These are phyloP conservation scores for Cremastinae sp. DNA, from an alignment of 2,888 invertebrate genomes.

Conservation along the genomic window DNA sequence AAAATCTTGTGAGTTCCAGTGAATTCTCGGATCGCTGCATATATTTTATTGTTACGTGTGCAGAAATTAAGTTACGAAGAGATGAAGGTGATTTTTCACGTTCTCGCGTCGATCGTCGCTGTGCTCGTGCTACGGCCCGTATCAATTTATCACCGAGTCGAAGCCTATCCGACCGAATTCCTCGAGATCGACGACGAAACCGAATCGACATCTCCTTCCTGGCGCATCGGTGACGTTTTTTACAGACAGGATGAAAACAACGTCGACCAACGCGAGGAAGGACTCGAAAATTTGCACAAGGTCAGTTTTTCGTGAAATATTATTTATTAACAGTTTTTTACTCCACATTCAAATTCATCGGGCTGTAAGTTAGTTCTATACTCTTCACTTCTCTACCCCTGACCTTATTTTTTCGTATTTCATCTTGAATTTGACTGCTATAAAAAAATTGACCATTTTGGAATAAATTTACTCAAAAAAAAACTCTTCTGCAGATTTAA, in stretches of 20 bases:
- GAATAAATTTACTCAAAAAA: too few relatives aligned
- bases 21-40: neutral
- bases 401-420: too few relatives aligned
- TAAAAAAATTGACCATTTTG: too few relatives aligned
- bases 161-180: slow-evolving; percentile 51
- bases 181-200: slow-evolving; percentile 36
- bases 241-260: slow-evolving; percentile 57
- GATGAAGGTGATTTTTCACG: slow-evolving; percentile 34
- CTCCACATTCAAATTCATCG: too few relatives aligned
- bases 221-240: slow-evolving; percentile 54
- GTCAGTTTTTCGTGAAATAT: slow-evolving; percentile 63
- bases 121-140: slow-evolving; percentile 27
- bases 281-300: slow-evolving; percentile 70
- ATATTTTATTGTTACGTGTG: neutral
- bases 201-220: slow-evolving; percentile 24
- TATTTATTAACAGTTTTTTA: neutral
- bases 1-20: neutral
- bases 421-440: too few relatives aligned
- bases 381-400: too few relatives aligned
- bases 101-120: slow-evolving; percentile 16
- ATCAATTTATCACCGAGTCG: slow-evolving; percentile 33
- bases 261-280: slow-evolving; percentile 62
- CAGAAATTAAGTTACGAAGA: neutral
- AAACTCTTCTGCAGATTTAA: too few relatives aligned
- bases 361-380: too few relatives aligned